Evolutionary conservation across 2,888 invertebrate genomes (phyloP).

Genomic region (Mechanitis mazaeus): DNA sequence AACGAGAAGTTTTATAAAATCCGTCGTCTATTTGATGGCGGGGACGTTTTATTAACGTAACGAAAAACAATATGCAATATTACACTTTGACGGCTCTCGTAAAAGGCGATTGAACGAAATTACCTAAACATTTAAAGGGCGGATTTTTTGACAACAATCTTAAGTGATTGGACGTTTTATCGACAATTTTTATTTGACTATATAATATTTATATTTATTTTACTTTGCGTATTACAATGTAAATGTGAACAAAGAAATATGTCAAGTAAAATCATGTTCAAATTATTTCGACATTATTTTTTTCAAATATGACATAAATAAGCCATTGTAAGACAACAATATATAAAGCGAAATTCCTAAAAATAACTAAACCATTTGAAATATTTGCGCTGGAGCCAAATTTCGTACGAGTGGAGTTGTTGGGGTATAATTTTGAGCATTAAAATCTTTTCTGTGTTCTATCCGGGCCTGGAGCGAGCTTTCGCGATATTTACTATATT

Average conservation of each 20-base stretch:
- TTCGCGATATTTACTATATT: background rate
- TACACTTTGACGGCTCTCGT: slow-evolving; percentile 40
- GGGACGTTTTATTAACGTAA: slow-evolving; percentile 24
- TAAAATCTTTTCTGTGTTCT: slow-evolving; percentile 20
- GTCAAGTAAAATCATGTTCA: no score
- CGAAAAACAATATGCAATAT: slow-evolving; percentile 40
- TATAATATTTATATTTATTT: background rate
- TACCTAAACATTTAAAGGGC: slow-evolving; percentile 7
- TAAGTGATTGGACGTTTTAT: slow-evolving; percentile 13
- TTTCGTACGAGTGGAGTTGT: no score
- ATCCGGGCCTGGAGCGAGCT: background rate
- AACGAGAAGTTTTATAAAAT: no score
- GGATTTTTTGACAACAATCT: slow-evolving; percentile 3
- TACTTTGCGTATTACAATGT: no score
- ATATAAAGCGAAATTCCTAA: no score
- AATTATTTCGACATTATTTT: background rate
- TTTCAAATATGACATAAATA: no score
- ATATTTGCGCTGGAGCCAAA: no score
- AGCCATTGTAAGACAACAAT: no score
- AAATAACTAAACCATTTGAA: no score
- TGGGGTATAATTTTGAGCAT: slow-evolving; percentile 1
- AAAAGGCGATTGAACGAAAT: slow-evolving; percentile 26
- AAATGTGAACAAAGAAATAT: background rate
- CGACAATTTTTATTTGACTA: background rate
- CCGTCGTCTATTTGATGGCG: no score